Base-by-base conservation (phyloP, 2,888 invertebrate genomes). In the Caenorhabditis auriculariae region DNA sequence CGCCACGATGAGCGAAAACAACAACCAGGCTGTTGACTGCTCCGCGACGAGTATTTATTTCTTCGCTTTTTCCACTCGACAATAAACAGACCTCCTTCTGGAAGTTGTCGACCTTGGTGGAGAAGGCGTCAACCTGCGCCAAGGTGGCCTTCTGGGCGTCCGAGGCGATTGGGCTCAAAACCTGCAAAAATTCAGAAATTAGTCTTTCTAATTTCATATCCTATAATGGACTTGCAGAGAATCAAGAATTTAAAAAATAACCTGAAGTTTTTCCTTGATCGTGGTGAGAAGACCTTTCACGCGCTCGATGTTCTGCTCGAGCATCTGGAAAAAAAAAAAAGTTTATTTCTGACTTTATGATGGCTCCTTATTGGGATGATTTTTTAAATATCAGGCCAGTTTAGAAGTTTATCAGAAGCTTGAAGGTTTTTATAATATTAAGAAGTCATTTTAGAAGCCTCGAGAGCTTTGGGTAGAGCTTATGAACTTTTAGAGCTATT, bases 141-240 rank as follows among this genome's bases (percentile, higher is more conserved):
- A 74, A 53, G n/a, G 72, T 73, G 47, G 59, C 57, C 54, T 68
- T 74, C 60, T 74, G 74, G 7, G 64, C 54, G 44, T 72, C 72
- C 23, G 48, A 64, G 21, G 71, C 74, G 56, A 74, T 19, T 19
- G 66, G 66, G 43, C 67, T 69, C 38, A 74, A 53, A 23, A 55
- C 17, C 51, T 59, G 37, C 39, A 57, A 29, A 17, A 2, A 12
- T 7, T 27, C 21, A 24, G 5, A 17, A 17, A 12, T n/a, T n/a
- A 41, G 17, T 41, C 9, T 35, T 35, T 35, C 35, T 15, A 35
- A 35, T 35, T 15, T 9, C 35, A n/a, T 35, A 35, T 35, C 35
- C 9, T 35, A n/a, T n/a, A 35, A n/a, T n/a, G n/a, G n/a, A n/a
- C 9, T n/a, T 35, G 12, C 35, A 9, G n/a, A 9, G n/a, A 35